Conservation (phyloP, 2,113 vertebrate genomes). For the Pontoporia blainvillei region DNA sequence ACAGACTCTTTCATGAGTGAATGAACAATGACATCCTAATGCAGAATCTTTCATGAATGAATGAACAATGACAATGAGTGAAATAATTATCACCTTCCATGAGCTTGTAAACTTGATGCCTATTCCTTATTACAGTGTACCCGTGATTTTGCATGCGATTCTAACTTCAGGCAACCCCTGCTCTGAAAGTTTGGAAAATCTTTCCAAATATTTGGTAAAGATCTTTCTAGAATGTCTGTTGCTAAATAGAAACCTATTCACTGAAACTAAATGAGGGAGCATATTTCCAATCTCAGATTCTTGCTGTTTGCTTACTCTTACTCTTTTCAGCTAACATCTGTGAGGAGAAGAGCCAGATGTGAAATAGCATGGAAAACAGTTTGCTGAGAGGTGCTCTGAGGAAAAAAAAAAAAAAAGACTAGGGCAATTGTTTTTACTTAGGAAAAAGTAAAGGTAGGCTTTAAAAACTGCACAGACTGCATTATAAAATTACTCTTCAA, state of each 20-base stretch:
- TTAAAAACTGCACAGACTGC: background rate
- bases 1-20: background rate
- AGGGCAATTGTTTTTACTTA: background rate
- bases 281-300: background rate
- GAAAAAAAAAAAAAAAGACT: background rate
- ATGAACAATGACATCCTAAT: background rate
- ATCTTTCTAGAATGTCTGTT: background rate
- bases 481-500: background rate
- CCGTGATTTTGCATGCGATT: background rate
- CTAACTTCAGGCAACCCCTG: background rate
- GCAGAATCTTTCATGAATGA: background rate
- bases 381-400: background rate
- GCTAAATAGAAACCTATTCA: background rate
- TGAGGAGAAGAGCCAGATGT: slow-evolving; percentile 42
- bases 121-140: background rate
- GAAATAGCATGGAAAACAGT: slow-evolving; percentile 13
- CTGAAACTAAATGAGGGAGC: background rate
- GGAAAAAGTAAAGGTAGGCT: background rate
- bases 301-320: background rate
- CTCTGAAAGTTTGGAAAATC: background rate
- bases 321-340: slow-evolving; percentile 35
- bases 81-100: accelerated
- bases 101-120: background rate
- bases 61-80: background rate
- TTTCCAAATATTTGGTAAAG: background rate